Evolutionary conservation across 2,113 vertebrate genomes (phyloP), one percentile per base, ranked within the genome.

Genomic region (Tetrax tetrax): DNA sequence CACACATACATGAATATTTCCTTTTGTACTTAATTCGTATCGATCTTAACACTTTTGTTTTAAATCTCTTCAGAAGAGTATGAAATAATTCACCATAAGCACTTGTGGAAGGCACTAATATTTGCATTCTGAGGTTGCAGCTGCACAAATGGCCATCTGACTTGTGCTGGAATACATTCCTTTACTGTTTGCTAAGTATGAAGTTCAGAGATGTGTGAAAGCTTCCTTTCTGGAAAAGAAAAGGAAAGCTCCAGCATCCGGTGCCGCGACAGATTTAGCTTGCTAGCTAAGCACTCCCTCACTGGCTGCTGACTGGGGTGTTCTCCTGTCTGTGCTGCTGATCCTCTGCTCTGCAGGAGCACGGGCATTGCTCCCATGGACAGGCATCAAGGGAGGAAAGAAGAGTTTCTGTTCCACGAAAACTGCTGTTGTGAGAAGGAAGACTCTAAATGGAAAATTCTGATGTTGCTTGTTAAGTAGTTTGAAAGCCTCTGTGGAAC

Each of bases 351-450:
- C 89, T 41, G 22, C 0, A 0, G 25, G 54, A 78, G 4, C 6
- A 15, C 0, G 1, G 71, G 24, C 80, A 37, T 89, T 0, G 2
- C 47, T 83, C 51, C 54, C 0, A 0, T 1, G 2, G 21, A 19
- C 2, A 2, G 8, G 5, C 1, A 2, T 84, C 35, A n/a, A 15
- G 25, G 72, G 37, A 70, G 45, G 59, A 83, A 37, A 63, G 45
- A 61, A 8, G 25, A 25, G 15, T 72, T 91, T 14, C 25, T 0
- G 0, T 51, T 65, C 37, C 13, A 4, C 0, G 0, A 6, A 33
- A 90, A 24, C 14, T 8, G 14, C 43, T 81, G 25, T 7, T 89
- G 12, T 56, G 24, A 31, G 69, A 75, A 68, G 22, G 22, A 57
- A 15, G 20, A 9, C 12, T 56, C 22, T 10, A 53, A 65, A 47